phyloP scores from a whole-genome alignment of 2,113 vertebrate genomes.

The Megaceryle torquata region DNA sequence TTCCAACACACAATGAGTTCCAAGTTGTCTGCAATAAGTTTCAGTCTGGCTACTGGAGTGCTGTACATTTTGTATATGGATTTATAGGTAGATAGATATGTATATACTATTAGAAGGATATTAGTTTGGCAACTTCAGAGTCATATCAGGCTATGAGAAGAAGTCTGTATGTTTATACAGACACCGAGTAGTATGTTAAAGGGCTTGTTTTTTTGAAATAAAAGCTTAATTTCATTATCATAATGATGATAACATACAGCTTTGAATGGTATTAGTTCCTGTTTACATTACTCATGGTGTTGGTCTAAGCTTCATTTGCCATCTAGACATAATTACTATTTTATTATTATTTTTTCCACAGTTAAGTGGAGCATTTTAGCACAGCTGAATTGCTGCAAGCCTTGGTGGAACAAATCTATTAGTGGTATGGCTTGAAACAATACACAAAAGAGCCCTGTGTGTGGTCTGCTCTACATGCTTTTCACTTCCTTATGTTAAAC shows the following conservation, averaged over 20 bases:
- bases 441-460: slow-evolving; percentile 82
- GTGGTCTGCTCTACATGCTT: slow-evolving; percentile 79
- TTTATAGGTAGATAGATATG: neutral
- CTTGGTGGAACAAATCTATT: slow-evolving; percentile 84
- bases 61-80: neutral
- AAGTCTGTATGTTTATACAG: slow-evolving; percentile 28
- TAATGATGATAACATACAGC: slow-evolving; percentile 48
- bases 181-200: slow-evolving; percentile 23
- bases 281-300: slow-evolving; percentile 72
- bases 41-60: neutral
- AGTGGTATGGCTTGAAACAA: slow-evolving; percentile 80
- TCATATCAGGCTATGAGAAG: neutral
- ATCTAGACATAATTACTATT: slow-evolving; percentile 78
- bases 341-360: slow-evolving; percentile 79
- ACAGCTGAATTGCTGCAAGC: slow-evolving; percentile 80
- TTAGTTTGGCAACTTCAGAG: slow-evolving; percentile 21
- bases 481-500: slow-evolving; percentile 81
- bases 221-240: slow-evolving; percentile 68
- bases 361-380: slow-evolving; percentile 82
- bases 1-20: neutral
- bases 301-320: slow-evolving; percentile 69
- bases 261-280: slow-evolving; percentile 67
- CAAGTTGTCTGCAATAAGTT: neutral
- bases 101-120: neutral
- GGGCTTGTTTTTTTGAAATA: slow-evolving; percentile 58